Evolutionary conservation across 2,113 vertebrate species (phyloP), one percentile per base, ranked within the genome.

Genomic region (Camelus bactrianus): DNA sequence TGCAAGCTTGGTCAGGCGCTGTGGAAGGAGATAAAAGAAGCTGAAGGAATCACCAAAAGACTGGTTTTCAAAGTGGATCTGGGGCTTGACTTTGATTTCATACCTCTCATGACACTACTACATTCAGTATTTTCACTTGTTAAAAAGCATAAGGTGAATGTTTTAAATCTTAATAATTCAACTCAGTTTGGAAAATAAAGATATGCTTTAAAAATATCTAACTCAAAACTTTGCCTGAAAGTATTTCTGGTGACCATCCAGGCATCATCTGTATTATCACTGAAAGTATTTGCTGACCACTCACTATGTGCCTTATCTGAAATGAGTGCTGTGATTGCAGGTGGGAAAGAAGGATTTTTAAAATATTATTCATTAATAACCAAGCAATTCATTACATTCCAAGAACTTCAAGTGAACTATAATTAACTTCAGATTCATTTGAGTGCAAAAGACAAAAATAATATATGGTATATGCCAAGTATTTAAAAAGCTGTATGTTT

Each of bases 351-450:
- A 75, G n/a, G 4, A 70, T 32, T 65, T 89, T 52, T 11, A 62
- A 77, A 90, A 42, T 67, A 89, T 54, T 73, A 32, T 96, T 83
- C n/a, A 1, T 81, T 60, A 91, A 56, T 72, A 46, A 76, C 22
- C 35, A 76, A 58, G 42, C 38, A 95, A 60, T 60, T 81, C 70
- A 54, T 79, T 84, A 38, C 65, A 85, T 85, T 79, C 72, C 95
- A 84, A 70, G 83, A 93, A 77, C 46, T 80, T 58, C 50, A 38
- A 82, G 22, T 17, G 24, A 73, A 42, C 19, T 72, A 65, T 60
- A 24, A 92, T 89, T n/a, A 80, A 85, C 46, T 85, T 30, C 54
- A 85, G 54, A 35, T 24, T 42, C 38, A 83, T 73, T 72, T 73
- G 76, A 28, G 70, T 17, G 12, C 5, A 19, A 76, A 70, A 93